Base-by-base conservation (phyloP, 2,113 vertebrate species). In the Carassius gibelio region DNA sequence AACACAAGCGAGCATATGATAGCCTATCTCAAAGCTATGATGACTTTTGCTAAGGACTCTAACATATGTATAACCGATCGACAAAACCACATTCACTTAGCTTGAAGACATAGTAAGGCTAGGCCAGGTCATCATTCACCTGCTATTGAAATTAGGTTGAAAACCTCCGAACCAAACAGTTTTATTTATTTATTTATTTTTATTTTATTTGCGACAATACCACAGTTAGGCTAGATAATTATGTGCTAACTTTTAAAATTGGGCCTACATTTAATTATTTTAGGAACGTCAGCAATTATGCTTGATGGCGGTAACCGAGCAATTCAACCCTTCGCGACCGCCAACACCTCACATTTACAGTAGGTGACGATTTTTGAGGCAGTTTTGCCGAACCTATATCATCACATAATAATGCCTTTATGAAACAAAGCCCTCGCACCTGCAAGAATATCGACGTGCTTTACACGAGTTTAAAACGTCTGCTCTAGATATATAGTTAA, bases 1-100 rank as follows among this genome's bases (percentile, higher is more conserved):
- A 85, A 84, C 72, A 81, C 45, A 59, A 74, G 64, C 82, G 71
- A 71, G 52, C 62, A 62, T 52, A 78, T 74, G 86, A 81, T 88
- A 71, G 75, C 48, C 45, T 36, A 80, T 74, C 59, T 81, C 45
- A 82, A 71, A 57, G 71, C 76, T 21, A 69, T 66, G 55, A 88
- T 66, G 77, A 64, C 59, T 86, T 86, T 88, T 68, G 61, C 68
- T 79, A 66, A 83, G 75, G 52, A 45, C 36, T 50, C 19, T 38
- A 84, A 71, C n/a, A 26, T 38, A 34, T 9, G 52, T 66, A 69
- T 69, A 23, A 50, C 61, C 64, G 61, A 52, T 36, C 80, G 61
- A 62, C 34, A 13, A 72, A 34, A 75, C 34, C 52, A 82, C 48
- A 83, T 26, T 6, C 23, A 50, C 21, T 14, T 48, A 55, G 2